These are phyloP conservation scores for Aegithalos caudatus DNA, from an alignment of 2,113 vertebrate species.

Conservation along the genomic window DNA sequence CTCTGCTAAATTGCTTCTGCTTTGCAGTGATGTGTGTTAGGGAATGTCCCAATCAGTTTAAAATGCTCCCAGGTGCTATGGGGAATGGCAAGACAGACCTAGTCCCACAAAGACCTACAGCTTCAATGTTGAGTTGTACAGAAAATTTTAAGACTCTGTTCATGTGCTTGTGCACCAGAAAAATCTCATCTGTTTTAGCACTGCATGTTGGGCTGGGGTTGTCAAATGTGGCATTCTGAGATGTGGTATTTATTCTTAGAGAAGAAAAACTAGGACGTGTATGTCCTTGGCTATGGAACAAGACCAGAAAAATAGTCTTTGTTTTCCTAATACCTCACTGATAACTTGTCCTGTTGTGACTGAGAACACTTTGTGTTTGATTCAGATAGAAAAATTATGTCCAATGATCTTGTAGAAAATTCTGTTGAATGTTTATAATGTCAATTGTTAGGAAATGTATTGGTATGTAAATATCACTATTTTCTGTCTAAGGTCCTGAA, in stretches of 20 bases:
- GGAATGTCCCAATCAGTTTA: background rate
- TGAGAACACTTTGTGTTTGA: background rate
- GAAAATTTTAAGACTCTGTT: background rate
- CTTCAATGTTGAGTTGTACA: background rate
- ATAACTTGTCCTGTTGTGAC: background rate
- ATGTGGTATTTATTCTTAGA: background rate
- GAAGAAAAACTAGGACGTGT: background rate
- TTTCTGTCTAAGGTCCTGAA: background rate
- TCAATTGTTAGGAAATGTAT: background rate
- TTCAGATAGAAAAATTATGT: background rate
- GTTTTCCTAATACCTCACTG: background rate
- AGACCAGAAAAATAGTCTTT: background rate
- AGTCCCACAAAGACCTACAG: background rate
- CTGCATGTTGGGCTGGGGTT: background rate
- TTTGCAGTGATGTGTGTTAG: background rate
- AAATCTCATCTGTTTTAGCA: background rate
- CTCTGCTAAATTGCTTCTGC: background rate
- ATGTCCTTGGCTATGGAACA: background rate
- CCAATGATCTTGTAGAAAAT: background rate
- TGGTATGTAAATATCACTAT: background rate
- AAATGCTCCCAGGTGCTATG: background rate
- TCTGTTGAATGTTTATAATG: background rate
- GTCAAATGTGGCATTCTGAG: background rate
- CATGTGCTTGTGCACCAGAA: background rate
- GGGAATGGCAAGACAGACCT: background rate